Conservation (phyloP, 1,140 invertebrate genomes). For the Anadara kagoshimensis region DNA sequence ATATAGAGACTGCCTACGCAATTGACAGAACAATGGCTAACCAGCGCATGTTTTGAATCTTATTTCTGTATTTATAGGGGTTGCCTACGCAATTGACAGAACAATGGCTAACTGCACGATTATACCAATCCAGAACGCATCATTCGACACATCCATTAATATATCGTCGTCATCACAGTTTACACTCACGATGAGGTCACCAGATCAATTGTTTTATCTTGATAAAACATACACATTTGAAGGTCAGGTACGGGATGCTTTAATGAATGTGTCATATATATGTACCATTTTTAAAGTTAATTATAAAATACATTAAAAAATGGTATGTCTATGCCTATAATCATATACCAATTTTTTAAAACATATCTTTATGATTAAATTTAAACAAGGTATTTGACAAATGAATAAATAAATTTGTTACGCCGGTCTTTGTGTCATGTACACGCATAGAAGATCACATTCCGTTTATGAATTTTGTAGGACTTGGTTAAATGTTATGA, state of each 20-base stretch:
- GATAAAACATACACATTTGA: conserved; percentile 46
- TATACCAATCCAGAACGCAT: conserved; percentile 30
- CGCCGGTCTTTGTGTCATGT: no score
- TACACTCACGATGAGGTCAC: conserved; percentile 45
- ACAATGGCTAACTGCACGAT: conserved; percentile 50
- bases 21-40: conserved; percentile 44
- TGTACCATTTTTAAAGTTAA: neutral
- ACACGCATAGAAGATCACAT: no score
- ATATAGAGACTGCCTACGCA: conserved; percentile 45
- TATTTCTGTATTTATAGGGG: conserved; percentile 33
- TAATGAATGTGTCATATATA: neutral
- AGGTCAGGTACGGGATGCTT: conserved; percentile 43
- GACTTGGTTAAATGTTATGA: no score
- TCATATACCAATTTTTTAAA: no score
- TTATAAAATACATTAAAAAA: no score
- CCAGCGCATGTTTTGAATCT: neutral
- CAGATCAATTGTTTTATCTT: conserved; percentile 43
- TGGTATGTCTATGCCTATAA: no score
- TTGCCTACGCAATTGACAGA: conserved; percentile 48
- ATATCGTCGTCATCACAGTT: conserved; percentile 17
- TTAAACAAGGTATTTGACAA: no score
- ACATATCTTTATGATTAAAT: no score
- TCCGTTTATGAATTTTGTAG: no score
- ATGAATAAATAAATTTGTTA: no score
- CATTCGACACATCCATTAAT: conserved; percentile 35